Percentiles rank a stretch among this genome's conserved stretches.
Evolutionary conservation across 2,113 vertebrate genomes (phyloP).

Genomic region (Pseudopodoces humilis): DNA sequence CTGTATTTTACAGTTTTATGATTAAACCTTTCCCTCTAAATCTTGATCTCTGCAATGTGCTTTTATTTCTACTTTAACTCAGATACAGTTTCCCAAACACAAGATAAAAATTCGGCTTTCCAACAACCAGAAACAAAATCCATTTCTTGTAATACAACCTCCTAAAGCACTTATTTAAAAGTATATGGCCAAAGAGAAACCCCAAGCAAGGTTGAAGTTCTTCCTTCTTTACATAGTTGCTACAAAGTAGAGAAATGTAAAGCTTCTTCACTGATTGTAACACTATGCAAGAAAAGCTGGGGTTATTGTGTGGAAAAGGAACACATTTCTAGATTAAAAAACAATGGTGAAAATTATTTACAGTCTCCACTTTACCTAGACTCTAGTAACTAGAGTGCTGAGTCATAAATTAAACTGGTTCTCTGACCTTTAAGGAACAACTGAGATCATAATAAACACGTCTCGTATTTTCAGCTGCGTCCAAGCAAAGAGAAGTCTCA

Average conservation of each 20-base stretch:
- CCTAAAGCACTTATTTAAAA: background rate
- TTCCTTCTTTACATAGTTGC: background rate
- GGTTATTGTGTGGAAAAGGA: background rate
- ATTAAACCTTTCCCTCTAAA: background rate
- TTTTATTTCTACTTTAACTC: constrained; percentile 8
- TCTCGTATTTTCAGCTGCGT: constrained; percentile 12
- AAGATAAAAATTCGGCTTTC: constrained; percentile 40
- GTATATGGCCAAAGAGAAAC: background rate
- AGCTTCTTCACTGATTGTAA: background rate
- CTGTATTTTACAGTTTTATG: background rate
- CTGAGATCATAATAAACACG: constrained; percentile 54
- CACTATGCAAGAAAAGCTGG: background rate
- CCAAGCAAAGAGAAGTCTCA: background rate
- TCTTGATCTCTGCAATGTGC: background rate
- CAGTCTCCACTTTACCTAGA: constrained; percentile 32
- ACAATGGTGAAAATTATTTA: background rate
- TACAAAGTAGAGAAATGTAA: background rate
- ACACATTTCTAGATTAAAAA: background rate
- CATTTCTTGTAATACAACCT: background rate
- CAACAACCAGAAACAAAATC: background rate
- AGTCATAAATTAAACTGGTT: constrained; percentile 42
- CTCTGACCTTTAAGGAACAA: constrained; percentile 44
- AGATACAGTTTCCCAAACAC: background rate
- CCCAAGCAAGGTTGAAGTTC: background rate
- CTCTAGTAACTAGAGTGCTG: constrained; percentile 23